Evolutionary conservation across 1,140 invertebrate species (phyloP), one percentile per base, ranked within the genome.

Genomic region (Magallana angulata): DNA sequence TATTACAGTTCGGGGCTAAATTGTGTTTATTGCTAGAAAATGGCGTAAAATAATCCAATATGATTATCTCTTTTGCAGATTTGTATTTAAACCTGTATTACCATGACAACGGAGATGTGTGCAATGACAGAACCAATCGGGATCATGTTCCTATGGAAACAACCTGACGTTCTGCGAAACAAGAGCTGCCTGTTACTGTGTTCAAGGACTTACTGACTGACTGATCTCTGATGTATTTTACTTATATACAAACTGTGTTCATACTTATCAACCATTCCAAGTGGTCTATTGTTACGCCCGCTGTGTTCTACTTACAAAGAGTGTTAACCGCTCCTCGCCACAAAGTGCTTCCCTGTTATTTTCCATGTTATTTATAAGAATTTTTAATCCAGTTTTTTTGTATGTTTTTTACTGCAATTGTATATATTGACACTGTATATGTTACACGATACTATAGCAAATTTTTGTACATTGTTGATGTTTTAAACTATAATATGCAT

Each of bases 11-110:
- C 24, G 18, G 30, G 68, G 68, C 68, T 24, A 36, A 6, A 71
- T 11, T 11, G 7, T 71, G 11, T 71, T 71, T 71, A 71, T 71
- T 71, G 68, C 24, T 71, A 24, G 68, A 71, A 30, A 12, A 30
- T 36, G 68, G 68, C 30, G 18, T 71, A 30, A 71, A 71, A 71
- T 71, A 71, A 71, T 71, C 30, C 68, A 30, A 71, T 71, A 30
- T 71, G 36, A 71, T 71, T 71, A 71, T 71, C 30, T 71, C 68
- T 71, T 11, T 71, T 71, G 68, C 36, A 71, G 68, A 71, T 71
- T 71, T 71, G 68, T 71, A 71, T 71, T 71, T 71, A 71, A 71
- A 71, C 24, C 68, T 71, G 68, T 71, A 71, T 71, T 71, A 71
- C 68, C 68, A 71, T 71, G 68, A 71, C 68, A 71, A 71, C 68